phyloP scores from a whole-genome alignment of 2,113 vertebrate species.

The Tauraco erythrolophus region DNA sequence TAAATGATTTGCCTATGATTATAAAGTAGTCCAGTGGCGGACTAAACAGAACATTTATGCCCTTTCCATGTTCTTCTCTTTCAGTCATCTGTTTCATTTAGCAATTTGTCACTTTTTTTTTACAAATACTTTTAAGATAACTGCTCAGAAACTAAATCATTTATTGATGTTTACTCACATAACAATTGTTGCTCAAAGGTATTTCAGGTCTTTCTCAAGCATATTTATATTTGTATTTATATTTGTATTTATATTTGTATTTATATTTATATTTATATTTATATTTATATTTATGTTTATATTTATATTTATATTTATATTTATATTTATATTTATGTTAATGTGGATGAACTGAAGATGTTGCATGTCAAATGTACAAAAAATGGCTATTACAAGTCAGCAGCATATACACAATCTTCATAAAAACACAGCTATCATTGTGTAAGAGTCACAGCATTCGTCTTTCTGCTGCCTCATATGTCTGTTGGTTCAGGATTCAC shows the following conservation, averaged over 20 bases:
- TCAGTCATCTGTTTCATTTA: background rate
- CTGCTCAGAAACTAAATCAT: slow-evolving; percentile 5
- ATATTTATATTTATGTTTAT: no score
- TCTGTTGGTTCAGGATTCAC: slow-evolving; percentile 37
- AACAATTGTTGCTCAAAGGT: slow-evolving; percentile 34
- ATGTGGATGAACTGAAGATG: slow-evolving; percentile 44
- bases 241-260: no score
- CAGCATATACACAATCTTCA: slow-evolving; percentile 28
- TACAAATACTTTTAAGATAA: slow-evolving; percentile 37
- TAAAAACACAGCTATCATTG: background rate
- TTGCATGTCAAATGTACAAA: slow-evolving; percentile 48
- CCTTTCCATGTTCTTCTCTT: background rate
- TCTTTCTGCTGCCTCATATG: slow-evolving; percentile 43
- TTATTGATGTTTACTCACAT: slow-evolving; percentile 7
- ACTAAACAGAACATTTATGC: background rate
- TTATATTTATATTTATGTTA: slow-evolving; percentile 55
- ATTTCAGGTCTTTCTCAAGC: slow-evolving; percentile 34
- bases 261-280: no score
- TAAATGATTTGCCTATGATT: background rate
- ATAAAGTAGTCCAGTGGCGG: background rate
- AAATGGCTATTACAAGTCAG: slow-evolving; percentile 50
- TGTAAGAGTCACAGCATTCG: slow-evolving; percentile 15
- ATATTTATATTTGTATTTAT: slow-evolving; percentile 40
- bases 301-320: slow-evolving; percentile 47
- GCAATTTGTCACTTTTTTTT: slow-evolving; percentile 26